Conservation (phyloP, 2,797 vertebrate genomes). For the Sparidentex hasta region DNA sequence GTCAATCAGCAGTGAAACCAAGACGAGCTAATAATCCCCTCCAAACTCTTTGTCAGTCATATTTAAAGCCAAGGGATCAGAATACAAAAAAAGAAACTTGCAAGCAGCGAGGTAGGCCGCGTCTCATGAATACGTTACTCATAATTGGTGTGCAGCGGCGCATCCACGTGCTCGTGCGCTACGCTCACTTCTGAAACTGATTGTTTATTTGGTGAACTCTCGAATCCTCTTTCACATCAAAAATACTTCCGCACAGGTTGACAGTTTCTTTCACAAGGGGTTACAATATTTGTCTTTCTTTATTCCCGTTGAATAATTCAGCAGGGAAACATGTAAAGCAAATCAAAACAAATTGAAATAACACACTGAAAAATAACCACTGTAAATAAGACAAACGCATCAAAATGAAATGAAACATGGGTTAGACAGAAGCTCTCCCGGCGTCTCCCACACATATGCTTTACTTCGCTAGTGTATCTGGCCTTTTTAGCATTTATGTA, state of each 20-base stretch:
- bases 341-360: too few relatives aligned
- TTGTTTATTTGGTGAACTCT: not conserved
- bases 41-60: conserved; percentile 52
- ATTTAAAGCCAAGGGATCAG: conserved; percentile 50
- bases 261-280: not conserved
- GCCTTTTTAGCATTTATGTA: too few relatives aligned
- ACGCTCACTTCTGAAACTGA: conserved; percentile 43
- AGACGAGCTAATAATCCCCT: conserved; percentile 62
- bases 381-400: too few relatives aligned
- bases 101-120: conserved; percentile 6
- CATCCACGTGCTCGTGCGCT: conserved; percentile 50
- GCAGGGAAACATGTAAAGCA: too few relatives aligned
- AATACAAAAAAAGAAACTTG: conserved; percentile 29
- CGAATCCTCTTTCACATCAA: not conserved
- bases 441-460: too few relatives aligned
- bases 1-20: conserved; percentile 69
- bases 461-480: too few relatives aligned
- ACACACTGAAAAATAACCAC: too few relatives aligned
- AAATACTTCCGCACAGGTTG: not conserved
- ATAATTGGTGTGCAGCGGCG: conserved; percentile 72
- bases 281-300: not conserved
- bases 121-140: conserved; percentile 59
- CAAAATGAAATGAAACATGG: too few relatives aligned
- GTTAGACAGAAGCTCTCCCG: too few relatives aligned
- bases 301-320: too few relatives aligned